phyloP scores from a whole-genome alignment of 92 coral and sea anemone genomes.

The Meandrina meandrites region DNA sequence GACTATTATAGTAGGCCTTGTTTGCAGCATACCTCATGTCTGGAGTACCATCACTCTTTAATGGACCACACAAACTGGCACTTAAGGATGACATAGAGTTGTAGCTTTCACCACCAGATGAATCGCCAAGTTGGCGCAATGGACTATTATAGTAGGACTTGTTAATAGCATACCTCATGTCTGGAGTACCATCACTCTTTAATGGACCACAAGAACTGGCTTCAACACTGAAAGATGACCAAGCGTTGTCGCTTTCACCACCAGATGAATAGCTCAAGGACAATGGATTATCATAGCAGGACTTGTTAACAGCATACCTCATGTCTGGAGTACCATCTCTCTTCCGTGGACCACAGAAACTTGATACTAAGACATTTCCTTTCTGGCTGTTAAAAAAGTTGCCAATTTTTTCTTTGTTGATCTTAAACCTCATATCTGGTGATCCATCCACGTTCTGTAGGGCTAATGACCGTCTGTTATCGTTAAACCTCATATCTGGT shows the following conservation, averaged over 20 bases:
- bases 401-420: too few species aligned
- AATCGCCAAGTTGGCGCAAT: neutral
- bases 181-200: conserved; percentile 62
- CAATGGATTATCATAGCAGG: neutral
- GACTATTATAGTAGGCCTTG: conserved; percentile 12
- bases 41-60: conserved; percentile 69
- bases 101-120: conserved; percentile 21
- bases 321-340: conserved; percentile 62
- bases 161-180: conserved; percentile 53
- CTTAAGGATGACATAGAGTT: neutral
- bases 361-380: neutral
- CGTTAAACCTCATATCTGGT: too few species aligned
- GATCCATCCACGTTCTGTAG: conserved; percentile 38
- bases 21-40: conserved; percentile 66
- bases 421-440: conserved; percentile 39
- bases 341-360: conserved; percentile 44
- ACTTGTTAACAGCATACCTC: conserved; percentile 39
- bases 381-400: neutral
- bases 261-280: neutral
- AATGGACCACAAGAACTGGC: neutral
- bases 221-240: conserved; percentile 25
- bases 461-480: too few species aligned
- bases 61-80: conserved; percentile 39
- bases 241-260: neutral
- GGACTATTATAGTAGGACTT: conserved; percentile 15